Evolutionary conservation across 2,113 vertebrate species (phyloP).

Genomic region (Felis chaus): DNA sequence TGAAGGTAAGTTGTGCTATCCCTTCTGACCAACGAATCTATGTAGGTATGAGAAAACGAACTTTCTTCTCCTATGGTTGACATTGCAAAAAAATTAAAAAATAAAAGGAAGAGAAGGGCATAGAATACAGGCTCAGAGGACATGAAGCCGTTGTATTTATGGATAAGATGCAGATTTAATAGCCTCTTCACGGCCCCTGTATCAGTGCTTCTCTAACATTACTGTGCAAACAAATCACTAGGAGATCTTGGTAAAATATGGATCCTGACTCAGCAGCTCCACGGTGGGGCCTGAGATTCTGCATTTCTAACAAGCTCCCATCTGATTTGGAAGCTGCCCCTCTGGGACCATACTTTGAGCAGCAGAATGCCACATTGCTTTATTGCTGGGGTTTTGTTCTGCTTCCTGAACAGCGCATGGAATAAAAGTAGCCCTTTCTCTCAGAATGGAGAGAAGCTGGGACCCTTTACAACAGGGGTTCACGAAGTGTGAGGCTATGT

Average conservation of each 20-base stretch:
- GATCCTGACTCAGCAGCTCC: not conserved
- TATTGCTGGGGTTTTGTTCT: not conserved
- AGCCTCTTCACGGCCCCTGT: not conserved
- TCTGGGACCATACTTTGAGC: not conserved
- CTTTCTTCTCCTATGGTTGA: not conserved
- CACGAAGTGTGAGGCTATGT: not conserved
- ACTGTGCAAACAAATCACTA: not conserved
- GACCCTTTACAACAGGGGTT: not conserved
- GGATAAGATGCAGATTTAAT: not conserved
- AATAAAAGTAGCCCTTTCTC: not conserved
- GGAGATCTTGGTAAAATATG: not conserved
- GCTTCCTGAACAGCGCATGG: not conserved
- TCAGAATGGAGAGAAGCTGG: not conserved
- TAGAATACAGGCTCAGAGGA: not conserved
- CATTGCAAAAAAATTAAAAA: not conserved
- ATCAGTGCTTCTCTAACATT: not conserved
- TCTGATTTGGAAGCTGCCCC: not conserved
- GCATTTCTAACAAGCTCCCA: not conserved
- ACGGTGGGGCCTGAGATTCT: not conserved
- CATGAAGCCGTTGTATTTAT: not conserved
- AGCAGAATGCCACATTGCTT: not conserved
- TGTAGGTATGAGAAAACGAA: not conserved
- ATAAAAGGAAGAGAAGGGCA: not conserved
- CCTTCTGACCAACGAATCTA: not conserved
- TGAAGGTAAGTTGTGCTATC: not conserved